A percentile compares a stretch with the other conserved stretches of the same genome.
Evolutionary conservation across 2,888 invertebrate genomes (phyloP).

Genomic region (Andrena bicolor): DNA sequence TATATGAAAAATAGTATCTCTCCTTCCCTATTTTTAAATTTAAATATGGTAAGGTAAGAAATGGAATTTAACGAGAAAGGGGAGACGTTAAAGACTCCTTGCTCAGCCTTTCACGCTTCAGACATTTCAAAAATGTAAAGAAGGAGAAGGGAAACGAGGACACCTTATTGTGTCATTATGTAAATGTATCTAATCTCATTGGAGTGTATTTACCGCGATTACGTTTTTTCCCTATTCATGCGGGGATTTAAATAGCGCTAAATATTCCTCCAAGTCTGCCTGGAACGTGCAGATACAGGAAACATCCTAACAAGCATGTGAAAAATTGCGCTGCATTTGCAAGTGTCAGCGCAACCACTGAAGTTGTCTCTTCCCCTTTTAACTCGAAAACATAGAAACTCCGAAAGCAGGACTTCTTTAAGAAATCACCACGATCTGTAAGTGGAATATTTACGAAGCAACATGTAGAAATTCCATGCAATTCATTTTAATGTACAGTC

Average conservation of each 20-base stretch:
- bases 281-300: background rate
- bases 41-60: background rate
- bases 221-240: slow-evolving; percentile 11
- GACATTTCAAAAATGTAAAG: background rate
- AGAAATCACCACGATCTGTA: background rate
- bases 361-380: slow-evolving; percentile 9
- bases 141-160: background rate
- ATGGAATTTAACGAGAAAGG: background rate
- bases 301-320: background rate
- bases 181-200: background rate
- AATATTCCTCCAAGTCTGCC: background rate
- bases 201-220: slow-evolving; percentile 13
- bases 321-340: slow-evolving; percentile 11
- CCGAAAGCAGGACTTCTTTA: background rate
- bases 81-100: background rate
- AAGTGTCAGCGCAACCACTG: background rate
- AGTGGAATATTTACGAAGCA: background rate
- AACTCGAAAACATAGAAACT: background rate
- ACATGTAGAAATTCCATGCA: too few relatives aligned
- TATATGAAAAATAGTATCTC: too few relatives aligned
- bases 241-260: slow-evolving; percentile 6
- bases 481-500: too few relatives aligned
- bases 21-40: too few relatives aligned
- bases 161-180: slow-evolving; percentile 7
- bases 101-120: background rate